Conservation (phyloP, 2,888 invertebrate species). For the Chirona hameri region DNA sequence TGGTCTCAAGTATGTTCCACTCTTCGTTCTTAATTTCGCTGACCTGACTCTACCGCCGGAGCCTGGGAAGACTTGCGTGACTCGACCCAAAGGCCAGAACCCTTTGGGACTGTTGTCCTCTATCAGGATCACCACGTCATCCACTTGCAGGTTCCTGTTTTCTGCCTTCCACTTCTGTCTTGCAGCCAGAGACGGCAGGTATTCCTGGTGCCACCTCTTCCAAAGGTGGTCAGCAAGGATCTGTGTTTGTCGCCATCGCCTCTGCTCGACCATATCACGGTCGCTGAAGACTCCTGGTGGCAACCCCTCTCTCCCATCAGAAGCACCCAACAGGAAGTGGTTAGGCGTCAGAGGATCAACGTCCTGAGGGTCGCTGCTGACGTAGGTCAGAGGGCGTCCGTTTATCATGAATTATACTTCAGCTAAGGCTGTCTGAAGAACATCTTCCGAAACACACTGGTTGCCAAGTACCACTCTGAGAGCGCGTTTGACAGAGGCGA, state of each 20-base stretch:
- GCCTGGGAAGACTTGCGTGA: neutral
- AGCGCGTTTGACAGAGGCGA: too few species aligned
- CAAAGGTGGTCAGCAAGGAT: too few species aligned
- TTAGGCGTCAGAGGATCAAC: neutral
- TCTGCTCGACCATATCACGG: neutral
- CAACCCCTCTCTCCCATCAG: neutral
- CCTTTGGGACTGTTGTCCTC: neutral
- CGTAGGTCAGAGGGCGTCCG: neutral
- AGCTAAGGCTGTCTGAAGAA: neutral
- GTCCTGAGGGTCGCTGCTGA: neutral
- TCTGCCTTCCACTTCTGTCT: neutral
- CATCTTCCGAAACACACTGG: too few species aligned
- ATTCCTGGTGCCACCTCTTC: neutral
- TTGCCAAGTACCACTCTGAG: too few species aligned
- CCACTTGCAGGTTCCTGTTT: neutral
- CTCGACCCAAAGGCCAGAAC: neutral
- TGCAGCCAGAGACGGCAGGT: neutral
- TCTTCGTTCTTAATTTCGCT: neutral
- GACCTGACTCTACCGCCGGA: neutral
- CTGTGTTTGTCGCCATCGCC: neutral
- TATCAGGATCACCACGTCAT: neutral
- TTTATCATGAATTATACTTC: neutral
- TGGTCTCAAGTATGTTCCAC: neutral
- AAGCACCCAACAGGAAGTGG: neutral
- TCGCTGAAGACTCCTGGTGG: neutral